Percentiles rank a stretch among this genome's conserved stretches.
These are phyloP conservation scores for Clostera curtula DNA, from an alignment of 2,888 invertebrate species.

Conservation along the genomic window DNA sequence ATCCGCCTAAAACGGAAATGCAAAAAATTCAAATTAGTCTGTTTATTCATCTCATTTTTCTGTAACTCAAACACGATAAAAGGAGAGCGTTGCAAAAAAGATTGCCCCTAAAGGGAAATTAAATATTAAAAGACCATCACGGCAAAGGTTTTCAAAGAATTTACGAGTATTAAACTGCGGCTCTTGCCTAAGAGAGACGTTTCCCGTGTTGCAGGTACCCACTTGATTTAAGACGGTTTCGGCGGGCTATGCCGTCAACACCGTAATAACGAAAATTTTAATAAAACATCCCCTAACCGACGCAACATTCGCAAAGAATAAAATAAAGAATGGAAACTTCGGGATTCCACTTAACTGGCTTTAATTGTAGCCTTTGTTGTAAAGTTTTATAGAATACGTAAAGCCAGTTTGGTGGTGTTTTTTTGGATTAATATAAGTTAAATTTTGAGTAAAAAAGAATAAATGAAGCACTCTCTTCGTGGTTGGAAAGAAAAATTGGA, in stretches of 20 bases:
- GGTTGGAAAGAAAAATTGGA: slow-evolving; percentile 22
- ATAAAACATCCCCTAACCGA: slow-evolving; percentile 47
- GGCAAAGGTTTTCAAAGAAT: slow-evolving; percentile 54
- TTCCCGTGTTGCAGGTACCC: slow-evolving; percentile 25
- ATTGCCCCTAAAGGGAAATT: slow-evolving; percentile 54
- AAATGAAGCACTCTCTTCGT: slow-evolving; percentile 23
- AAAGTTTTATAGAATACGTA: slow-evolving; percentile 30
- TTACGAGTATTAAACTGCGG: slow-evolving; percentile 54
- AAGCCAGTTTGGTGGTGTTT: too few relatives aligned
- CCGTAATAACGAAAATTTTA: slow-evolving; percentile 58
- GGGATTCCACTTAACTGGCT: slow-evolving; percentile 38
- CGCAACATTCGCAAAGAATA: slow-evolving; percentile 30
- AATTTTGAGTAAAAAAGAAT: slow-evolving; percentile 24
- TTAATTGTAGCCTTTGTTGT: slow-evolving; percentile 40
- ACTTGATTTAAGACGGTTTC: slow-evolving; percentile 20
- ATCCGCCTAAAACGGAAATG: not conserved
- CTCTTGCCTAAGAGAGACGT: slow-evolving; percentile 39
- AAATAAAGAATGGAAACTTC: slow-evolving; percentile 37
- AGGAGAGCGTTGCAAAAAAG: slow-evolving; percentile 30
- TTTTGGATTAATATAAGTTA: too few relatives aligned
- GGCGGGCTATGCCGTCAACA: slow-evolving; percentile 37
- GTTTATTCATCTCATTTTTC: slow-evolving; percentile 27
- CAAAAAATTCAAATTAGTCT: slow-evolving; percentile 9
- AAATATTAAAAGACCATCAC: slow-evolving; percentile 65
- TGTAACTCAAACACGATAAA: slow-evolving; percentile 27